phyloP scores from a whole-genome alignment of 2,888 invertebrate species.

The Hydraecia micacea region DNA sequence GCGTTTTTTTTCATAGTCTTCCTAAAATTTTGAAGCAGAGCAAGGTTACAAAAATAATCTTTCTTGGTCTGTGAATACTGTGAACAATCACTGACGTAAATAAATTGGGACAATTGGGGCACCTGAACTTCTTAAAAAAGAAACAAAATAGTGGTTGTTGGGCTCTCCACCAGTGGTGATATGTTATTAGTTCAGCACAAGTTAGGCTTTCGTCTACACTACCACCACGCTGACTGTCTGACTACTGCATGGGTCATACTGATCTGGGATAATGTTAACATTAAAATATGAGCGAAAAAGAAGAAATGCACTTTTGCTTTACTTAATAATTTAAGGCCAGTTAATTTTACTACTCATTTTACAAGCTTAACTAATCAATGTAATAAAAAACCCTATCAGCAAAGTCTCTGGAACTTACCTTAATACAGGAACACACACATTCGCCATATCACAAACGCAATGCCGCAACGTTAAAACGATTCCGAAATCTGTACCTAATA shows the following conservation, averaged over 20 bases:
- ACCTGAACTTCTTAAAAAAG: not conserved
- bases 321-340: not conserved
- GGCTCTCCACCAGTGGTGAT: not conserved
- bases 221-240: no score
- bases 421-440: conserved; percentile 58
- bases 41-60: not conserved
- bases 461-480: conserved; percentile 74
- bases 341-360: not conserved
- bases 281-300: not conserved
- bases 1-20: not conserved
- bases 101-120: not conserved
- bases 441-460: conserved; percentile 62
- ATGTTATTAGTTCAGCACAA: no score
- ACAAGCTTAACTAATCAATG: conserved; percentile 1
- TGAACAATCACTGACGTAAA: not conserved
- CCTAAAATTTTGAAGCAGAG: not conserved
- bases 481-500: conserved; percentile 78
- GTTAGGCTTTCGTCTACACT: no score
- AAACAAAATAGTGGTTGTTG: not conserved
- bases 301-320: not conserved
- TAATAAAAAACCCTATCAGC: not conserved
- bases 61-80: not conserved
- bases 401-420: conserved; percentile 6
- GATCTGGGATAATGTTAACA: not conserved
- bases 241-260: no score